phyloP scores from a whole-genome alignment of 2,113 vertebrate species.

The Brachyistius frenatus region DNA sequence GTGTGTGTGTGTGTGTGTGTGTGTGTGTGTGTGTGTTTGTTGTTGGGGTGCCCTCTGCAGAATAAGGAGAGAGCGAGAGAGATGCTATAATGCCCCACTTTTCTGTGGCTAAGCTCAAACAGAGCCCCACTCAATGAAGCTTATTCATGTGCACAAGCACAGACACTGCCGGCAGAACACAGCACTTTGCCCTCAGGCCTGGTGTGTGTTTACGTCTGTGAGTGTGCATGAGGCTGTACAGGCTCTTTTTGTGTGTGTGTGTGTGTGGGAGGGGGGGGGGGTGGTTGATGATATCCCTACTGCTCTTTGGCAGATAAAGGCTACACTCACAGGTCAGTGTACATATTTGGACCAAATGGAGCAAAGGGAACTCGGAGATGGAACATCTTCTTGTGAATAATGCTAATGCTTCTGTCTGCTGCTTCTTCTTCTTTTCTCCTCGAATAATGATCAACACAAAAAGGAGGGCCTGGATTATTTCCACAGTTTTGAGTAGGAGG shows the following conservation, averaged over 20 bases:
- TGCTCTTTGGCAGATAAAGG: slow-evolving; percentile 37
- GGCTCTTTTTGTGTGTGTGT: slow-evolving; percentile 8
- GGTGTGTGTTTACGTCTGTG: slow-evolving; percentile 34
- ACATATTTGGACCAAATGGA: slow-evolving; percentile 53
- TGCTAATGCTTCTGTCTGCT: slow-evolving; percentile 12
- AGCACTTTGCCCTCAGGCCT: slow-evolving; percentile 35
- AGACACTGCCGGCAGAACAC: slow-evolving; percentile 38
- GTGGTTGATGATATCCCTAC: slow-evolving; percentile 13
- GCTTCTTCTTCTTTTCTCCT: slow-evolving; percentile 12
- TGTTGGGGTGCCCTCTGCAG: slow-evolving; percentile 41
- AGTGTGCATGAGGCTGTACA: slow-evolving; percentile 5
- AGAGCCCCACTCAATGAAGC: slow-evolving; percentile 49
- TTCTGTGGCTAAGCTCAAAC: slow-evolving; percentile 39
- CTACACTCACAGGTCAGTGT: slow-evolving; percentile 43
- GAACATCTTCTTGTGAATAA: slow-evolving; percentile 32
- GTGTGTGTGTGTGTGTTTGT: slow-evolving; percentile 7
- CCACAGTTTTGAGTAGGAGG: slow-evolving; percentile 28
- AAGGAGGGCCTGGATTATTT: neutral
- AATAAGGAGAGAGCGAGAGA: slow-evolving; percentile 10
- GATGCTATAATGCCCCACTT: slow-evolving; percentile 65
- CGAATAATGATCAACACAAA: slow-evolving; percentile 25
- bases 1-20: slow-evolving; percentile 1
- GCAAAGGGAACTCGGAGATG: slow-evolving; percentile 27
- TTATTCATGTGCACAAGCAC: slow-evolving; percentile 59
- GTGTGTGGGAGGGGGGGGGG: too few relatives aligned